These are phyloP conservation scores for Syrphus vitripennis DNA, from an alignment of 2,888 invertebrate genomes.

Conservation along the genomic window DNA sequence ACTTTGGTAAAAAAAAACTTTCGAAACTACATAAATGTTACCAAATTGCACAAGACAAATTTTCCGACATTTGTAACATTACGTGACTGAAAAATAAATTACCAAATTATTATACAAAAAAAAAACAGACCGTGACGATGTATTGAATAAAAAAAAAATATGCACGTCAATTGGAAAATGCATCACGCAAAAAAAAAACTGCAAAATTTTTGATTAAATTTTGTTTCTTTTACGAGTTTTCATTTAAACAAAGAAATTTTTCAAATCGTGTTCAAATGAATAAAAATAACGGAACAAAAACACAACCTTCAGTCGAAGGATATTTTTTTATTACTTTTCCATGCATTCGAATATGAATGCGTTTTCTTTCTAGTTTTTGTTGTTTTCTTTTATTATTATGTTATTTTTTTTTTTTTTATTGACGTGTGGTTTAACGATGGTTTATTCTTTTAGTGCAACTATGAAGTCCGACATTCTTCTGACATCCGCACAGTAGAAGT, in stretches of 20 bases:
- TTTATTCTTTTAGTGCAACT: slow-evolving; percentile 29
- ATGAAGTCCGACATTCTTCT: slow-evolving; percentile 5
- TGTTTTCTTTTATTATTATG: not conserved
- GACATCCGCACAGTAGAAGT: not conserved
- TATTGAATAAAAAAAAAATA: not conserved
- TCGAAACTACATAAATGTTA: not conserved
- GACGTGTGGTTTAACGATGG: slow-evolving; percentile 27
- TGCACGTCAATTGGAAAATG: not conserved
- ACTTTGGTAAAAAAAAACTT: not conserved
- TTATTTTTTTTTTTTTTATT: slow-evolving; percentile 12
- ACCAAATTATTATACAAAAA: not conserved
- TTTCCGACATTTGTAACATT: not conserved
- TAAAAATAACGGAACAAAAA: not conserved
- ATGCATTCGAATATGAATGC: slow-evolving; percentile 31
- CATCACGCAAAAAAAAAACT: not conserved
- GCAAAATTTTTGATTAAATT: slow-evolving; percentile 16
- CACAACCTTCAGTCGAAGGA: not conserved
- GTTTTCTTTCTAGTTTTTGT: not conserved
- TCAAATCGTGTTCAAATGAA: slow-evolving; percentile 28
- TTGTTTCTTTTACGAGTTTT: slow-evolving; percentile 23
- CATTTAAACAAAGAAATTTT: slow-evolving; percentile 24
- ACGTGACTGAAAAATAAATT: not conserved
- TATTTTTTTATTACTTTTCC: slow-evolving; percentile 28
- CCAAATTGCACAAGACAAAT: not conserved
- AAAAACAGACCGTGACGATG: not conserved